Evolutionary conservation across 2,113 vertebrate genomes (phyloP).

Genomic region (Probosciger aterrimus): DNA sequence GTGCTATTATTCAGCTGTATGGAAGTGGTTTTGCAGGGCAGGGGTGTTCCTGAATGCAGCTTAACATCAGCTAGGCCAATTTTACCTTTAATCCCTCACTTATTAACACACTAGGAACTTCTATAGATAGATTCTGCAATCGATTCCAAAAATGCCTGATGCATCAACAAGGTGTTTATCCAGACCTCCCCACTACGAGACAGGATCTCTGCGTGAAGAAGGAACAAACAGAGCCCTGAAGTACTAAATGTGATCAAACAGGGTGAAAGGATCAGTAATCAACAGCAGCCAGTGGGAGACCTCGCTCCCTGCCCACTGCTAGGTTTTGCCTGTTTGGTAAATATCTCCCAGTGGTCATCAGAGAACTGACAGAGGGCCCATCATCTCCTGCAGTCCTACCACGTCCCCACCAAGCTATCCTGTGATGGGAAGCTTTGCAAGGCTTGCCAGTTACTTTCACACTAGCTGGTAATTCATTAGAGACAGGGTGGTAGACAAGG

Average conservation of each 20-base stretch:
- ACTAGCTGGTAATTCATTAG: slow-evolving; percentile 21
- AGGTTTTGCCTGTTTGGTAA: slow-evolving; percentile 29
- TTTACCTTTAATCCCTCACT: not conserved
- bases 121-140: not conserved
- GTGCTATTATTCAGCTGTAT: not conserved
- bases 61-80: not conserved
- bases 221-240: not conserved
- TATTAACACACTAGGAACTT: not conserved
- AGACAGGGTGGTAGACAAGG: not conserved
- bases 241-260: not conserved
- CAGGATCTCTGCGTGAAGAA: not conserved
- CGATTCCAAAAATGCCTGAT: not conserved
- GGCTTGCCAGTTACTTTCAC: slow-evolving; percentile 5
- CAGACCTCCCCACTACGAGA: not conserved
- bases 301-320: not conserved
- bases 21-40: not conserved
- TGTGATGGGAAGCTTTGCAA: slow-evolving; percentile 20
- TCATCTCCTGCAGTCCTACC: not conserved
- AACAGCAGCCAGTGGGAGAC: not conserved
- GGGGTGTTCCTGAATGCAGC: not conserved
- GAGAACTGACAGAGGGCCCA: slow-evolving; percentile 13
- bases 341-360: not conserved
- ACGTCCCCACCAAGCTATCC: not conserved
- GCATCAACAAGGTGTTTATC: not conserved
- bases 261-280: slow-evolving; percentile 17